Evolutionary conservation across 2,113 vertebrate genomes (phyloP), one percentile per base, ranked within the genome.

Genomic region (Leptobrachium ailaonicum): DNA sequence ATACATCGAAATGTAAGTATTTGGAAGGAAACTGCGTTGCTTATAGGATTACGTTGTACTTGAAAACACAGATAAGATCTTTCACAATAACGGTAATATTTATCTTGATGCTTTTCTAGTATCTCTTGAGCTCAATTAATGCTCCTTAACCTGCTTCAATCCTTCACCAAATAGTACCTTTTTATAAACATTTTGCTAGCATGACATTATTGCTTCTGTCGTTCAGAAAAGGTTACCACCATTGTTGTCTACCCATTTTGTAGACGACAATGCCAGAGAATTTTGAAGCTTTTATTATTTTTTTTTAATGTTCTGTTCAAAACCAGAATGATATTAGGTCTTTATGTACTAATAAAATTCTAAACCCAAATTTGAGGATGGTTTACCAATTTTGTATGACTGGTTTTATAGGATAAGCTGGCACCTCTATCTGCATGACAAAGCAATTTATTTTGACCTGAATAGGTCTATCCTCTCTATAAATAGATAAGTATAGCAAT

Each of bases 101-200:
- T 43, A 43, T 63, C 47, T 58, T 12, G 32, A 14, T 69, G 75
- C 20, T 80, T 75, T 63, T 47, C 71, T 80, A 73, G 70, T 45
- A 67, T 60, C 62, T 80, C 53, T 62, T 41, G 12, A 80, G 66
- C 71, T 68, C 71, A 60, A 67, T 80, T 67, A 80, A 80, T 73
- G 63, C 47, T 47, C 78, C 63, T 67, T 80, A 66, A 80, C 78
- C 71, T 58, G 50, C 32, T 73, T 67, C 41, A 73, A 32, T 80
- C 77, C 70, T 79, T 73, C 62, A 79, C 56, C 32, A 72, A 40
- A 32, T 47, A 45, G 73, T 47, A 42, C 20, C 69, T 56, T 79
- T 73, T 32, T 56, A 10, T 71, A 64, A 79, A 79, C 50, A 79
- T 79, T 71, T 64, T 71, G 20, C 63, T 40, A 2, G 44, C 63